Evolutionary conservation across 2,797 vertebrate species (phyloP).

Genomic region (Ptychadena robeensis): DNA sequence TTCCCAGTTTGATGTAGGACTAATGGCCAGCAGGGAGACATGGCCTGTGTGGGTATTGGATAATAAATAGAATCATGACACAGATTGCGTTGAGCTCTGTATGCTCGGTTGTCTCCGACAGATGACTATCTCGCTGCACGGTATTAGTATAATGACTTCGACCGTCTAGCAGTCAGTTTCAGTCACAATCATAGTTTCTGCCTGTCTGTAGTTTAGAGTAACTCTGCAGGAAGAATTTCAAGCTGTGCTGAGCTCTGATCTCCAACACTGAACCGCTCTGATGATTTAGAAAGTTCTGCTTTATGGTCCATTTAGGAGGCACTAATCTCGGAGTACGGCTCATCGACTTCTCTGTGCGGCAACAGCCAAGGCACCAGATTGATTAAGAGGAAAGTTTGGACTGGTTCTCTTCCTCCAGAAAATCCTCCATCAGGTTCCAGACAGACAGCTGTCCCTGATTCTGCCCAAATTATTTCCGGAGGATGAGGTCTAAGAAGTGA

Average conservation of each 20-base stretch:
- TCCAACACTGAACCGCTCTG: conserved; percentile 1
- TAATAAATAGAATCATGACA: too few species aligned
- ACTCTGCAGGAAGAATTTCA: neutral
- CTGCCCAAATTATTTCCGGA: neutral
- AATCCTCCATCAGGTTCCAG: neutral
- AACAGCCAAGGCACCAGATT: conserved; percentile 1
- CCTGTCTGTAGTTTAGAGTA: neutral
- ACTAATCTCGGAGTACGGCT: conserved; percentile 48
- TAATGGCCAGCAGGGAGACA: too few species aligned
- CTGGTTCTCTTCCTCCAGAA: conserved; percentile 14
- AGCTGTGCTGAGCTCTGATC: neutral
- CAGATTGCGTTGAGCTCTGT: neutral
- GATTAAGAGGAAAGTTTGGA: neutral
- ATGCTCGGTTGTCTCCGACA: neutral
- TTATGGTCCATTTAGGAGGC: conserved; percentile 52
- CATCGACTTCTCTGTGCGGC: conserved; percentile 50
- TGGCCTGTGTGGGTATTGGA: too few species aligned
- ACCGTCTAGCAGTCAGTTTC: neutral
- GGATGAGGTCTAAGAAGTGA: neutral
- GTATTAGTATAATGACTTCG: neutral
- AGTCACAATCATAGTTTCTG: neutral
- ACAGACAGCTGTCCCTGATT: neutral
- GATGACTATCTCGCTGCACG: neutral
- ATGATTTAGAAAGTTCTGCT: conserved; percentile 27
- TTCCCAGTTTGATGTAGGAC: too few species aligned